phyloP scores from a whole-genome alignment of 2,888 invertebrate species.

The Agapetus fuscipes region DNA sequence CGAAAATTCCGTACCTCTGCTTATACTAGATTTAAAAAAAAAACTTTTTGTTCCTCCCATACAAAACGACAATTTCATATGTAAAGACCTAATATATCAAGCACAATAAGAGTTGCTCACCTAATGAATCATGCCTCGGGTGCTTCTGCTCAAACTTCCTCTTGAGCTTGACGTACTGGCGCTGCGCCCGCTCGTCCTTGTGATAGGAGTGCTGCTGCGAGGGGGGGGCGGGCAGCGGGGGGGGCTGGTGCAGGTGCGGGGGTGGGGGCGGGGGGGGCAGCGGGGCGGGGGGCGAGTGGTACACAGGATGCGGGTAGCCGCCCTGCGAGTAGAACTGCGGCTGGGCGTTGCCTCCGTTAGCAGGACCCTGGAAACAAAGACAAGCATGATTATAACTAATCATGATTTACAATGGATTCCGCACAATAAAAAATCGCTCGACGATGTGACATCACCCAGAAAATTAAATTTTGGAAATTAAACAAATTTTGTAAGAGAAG shows the following conservation, averaged over 20 bases:
- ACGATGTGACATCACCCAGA: too few species aligned
- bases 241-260: slow-evolving; percentile 56
- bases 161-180: slow-evolving; percentile 67
- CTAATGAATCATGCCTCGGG: slow-evolving; percentile 46
- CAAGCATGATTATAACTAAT: not conserved
- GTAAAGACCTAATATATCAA: too few species aligned
- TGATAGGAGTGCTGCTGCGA: slow-evolving; percentile 37
- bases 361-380: slow-evolving; percentile 48
- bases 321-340: slow-evolving; percentile 58
- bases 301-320: slow-evolving; percentile 46
- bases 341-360: slow-evolving; percentile 58
- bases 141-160: slow-evolving; percentile 65
- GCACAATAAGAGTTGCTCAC: too few species aligned
- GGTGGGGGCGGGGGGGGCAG: slow-evolving; percentile 35
- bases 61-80: too few species aligned
- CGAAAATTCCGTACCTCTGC: too few species aligned
- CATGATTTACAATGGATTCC: too few species aligned
- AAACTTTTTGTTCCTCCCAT: too few species aligned
- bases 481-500: too few species aligned
- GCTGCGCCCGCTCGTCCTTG: slow-evolving; percentile 70
- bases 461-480: too few species aligned
- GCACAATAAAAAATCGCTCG: too few species aligned
- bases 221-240: slow-evolving; percentile 51
- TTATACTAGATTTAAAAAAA: too few species aligned
- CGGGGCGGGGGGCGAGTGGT: slow-evolving; percentile 43